Evolutionary conservation across 2,888 invertebrate genomes (phyloP).

Genomic region (Archaeoteleia sp.): DNA sequence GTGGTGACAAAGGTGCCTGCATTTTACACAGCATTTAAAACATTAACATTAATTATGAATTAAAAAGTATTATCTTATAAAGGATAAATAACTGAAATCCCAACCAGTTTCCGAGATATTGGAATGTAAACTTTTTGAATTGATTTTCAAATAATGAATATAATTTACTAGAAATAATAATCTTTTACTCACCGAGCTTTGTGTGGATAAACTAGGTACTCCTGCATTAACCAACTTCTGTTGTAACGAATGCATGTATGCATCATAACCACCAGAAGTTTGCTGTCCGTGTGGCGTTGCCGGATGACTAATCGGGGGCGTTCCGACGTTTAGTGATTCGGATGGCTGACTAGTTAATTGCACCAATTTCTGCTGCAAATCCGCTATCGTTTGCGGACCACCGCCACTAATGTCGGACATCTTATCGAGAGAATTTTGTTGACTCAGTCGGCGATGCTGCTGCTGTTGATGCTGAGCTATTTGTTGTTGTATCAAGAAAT

Average conservation of each 20-base stretch:
- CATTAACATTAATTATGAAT: neutral
- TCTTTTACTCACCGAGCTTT: constrained; percentile 61
- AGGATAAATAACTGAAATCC: no score
- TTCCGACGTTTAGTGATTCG: constrained; percentile 71
- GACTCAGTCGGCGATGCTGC: constrained; percentile 69
- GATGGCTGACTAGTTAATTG: constrained; percentile 77
- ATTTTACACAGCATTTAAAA: constrained; percentile 5
- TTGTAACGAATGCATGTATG: constrained; percentile 82
- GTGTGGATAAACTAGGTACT: constrained; percentile 60
- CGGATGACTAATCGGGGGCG: constrained; percentile 77
- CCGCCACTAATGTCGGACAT: constrained; percentile 57
- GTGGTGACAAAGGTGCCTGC: constrained; percentile 74
- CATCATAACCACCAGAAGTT: constrained; percentile 77
- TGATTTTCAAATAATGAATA: neutral
- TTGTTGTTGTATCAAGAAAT: constrained; percentile 60
- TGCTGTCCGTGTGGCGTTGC: constrained; percentile 81
- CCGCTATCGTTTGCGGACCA: constrained; percentile 76
- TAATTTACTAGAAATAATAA: neutral
- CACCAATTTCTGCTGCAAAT: constrained; percentile 78
- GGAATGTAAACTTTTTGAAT: no score
- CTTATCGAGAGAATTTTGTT: constrained; percentile 72
- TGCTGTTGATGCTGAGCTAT: constrained; percentile 62
- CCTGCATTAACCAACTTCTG: constrained; percentile 80
- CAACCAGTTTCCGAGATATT: no score
- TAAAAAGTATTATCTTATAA: no score